Conservation (phyloP, 1,140 invertebrate species). For the Neodiprion lecontei region DNA sequence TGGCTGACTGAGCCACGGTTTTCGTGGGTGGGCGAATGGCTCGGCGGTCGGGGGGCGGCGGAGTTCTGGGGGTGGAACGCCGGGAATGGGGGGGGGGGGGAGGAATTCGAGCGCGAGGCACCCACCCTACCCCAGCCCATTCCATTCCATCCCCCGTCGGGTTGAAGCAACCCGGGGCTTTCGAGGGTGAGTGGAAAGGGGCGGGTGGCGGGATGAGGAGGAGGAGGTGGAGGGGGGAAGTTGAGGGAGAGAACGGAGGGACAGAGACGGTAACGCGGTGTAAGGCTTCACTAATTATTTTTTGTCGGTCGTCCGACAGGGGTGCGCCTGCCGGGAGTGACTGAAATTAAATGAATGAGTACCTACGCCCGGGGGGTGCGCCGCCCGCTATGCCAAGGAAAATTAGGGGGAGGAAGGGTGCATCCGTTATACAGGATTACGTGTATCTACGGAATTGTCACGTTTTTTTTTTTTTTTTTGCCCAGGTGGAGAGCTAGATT, state of each 20-base stretch:
- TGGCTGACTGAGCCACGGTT: constrained; percentile 45
- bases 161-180: constrained; percentile 38
- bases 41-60: constrained; percentile 32
- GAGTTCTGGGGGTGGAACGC: constrained; percentile 14
- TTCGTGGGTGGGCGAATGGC: constrained; percentile 41
- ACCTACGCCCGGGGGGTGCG: constrained; percentile 28
- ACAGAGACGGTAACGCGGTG: constrained; percentile 39
- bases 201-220: constrained; percentile 9
- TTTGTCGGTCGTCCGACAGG: constrained; percentile 57
- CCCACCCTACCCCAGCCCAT: not conserved
- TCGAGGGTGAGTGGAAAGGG: constrained; percentile 25
- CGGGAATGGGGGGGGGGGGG: constrained; percentile 19
- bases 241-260: constrained; percentile 19
- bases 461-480: not conserved
- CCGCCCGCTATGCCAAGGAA: not conserved
- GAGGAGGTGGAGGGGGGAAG: constrained; percentile 1
- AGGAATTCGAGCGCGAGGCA: constrained; percentile 46
- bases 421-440: not conserved
- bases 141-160: constrained; percentile 26
- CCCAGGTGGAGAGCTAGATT: not conserved
- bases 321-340: constrained; percentile 52
- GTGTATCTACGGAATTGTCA: not conserved
- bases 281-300: constrained; percentile 62
- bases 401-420: constrained; percentile 5
- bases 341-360: constrained; percentile 59